Evolutionary conservation across 2,113 vertebrate species (phyloP).

Genomic region (Chamaetylas fuelleborni): DNA sequence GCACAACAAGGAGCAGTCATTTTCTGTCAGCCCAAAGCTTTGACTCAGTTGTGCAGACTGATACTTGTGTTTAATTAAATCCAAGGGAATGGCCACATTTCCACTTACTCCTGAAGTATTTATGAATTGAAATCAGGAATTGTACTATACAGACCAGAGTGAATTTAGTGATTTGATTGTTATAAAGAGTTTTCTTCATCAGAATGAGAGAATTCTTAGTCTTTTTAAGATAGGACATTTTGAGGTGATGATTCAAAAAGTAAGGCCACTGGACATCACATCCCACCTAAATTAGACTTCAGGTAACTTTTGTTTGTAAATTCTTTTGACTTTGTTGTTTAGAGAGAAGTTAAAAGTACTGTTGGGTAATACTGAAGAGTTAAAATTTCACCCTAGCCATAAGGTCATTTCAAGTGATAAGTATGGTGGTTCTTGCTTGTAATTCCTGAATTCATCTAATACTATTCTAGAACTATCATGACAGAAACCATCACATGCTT

Average conservation of each 20-base stretch:
- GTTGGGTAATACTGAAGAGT: neutral
- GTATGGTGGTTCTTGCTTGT: neutral
- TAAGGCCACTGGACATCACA: neutral
- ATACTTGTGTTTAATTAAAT: neutral
- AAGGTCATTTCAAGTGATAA: neutral
- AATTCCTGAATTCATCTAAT: neutral
- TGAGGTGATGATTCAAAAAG: neutral
- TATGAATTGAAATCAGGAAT: neutral
- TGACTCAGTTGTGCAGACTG: accelerated
- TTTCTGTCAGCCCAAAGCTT: neutral
- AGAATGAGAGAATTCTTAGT: neutral
- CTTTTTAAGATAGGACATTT: neutral
- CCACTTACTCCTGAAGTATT: neutral
- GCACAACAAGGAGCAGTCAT: neutral
- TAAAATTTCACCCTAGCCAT: neutral
- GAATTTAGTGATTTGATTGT: neutral
- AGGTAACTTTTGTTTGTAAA: neutral
- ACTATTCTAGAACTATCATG: neutral
- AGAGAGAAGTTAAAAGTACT: neutral
- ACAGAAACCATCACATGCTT: neutral
- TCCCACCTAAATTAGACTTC: neutral
- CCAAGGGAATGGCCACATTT: neutral
- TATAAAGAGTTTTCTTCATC: neutral
- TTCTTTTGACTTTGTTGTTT: neutral
- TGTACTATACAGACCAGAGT: neutral